These are phyloP conservation scores for Manacus vitellinus DNA, from an alignment of 2,113 vertebrate genomes.

Conservation along the genomic window DNA sequence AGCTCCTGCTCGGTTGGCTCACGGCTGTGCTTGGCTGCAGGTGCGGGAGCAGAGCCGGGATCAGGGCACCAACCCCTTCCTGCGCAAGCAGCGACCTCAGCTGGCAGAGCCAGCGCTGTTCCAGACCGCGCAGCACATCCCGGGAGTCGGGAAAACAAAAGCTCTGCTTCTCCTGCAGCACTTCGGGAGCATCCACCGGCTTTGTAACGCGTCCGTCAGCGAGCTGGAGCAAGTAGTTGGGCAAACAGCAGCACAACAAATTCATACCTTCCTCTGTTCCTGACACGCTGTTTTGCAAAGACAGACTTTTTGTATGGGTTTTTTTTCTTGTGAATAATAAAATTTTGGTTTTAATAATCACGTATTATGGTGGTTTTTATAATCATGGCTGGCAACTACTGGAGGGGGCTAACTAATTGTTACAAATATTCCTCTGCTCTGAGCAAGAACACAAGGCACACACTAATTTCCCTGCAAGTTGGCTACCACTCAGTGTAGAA, in stretches of 20 bases:
- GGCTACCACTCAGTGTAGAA: not conserved
- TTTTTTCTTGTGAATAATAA: not conserved
- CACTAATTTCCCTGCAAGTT: not conserved
- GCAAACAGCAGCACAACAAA: slow-evolving; percentile 73
- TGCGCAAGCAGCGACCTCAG: slow-evolving; percentile 34
- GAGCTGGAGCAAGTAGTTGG: slow-evolving; percentile 84
- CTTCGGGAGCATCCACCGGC: slow-evolving; percentile 81
- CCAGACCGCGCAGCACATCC: slow-evolving; percentile 80
- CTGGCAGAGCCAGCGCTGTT: slow-evolving; percentile 76
- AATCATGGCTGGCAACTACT: not conserved
- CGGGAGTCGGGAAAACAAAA: slow-evolving; percentile 87
- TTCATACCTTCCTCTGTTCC: slow-evolving; percentile 74
- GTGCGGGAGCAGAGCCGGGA: slow-evolving; percentile 82
- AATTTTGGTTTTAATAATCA: not conserved
- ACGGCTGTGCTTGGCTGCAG: slow-evolving; percentile 59
- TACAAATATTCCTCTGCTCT: not conserved
- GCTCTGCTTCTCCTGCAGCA: slow-evolving; percentile 81
- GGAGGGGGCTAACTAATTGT: not conserved
- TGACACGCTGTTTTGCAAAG: not conserved
- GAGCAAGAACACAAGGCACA: not conserved
- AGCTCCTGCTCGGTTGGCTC: not conserved
- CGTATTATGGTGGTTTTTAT: not conserved
- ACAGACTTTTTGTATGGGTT: not conserved
- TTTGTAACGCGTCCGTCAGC: slow-evolving; percentile 70
- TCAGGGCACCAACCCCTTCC: slow-evolving; percentile 78